Evolutionary conservation across 2,797 vertebrate genomes (phyloP), one percentile per base, ranked within the genome.

Genomic region (Eutrigla gurnardus): DNA sequence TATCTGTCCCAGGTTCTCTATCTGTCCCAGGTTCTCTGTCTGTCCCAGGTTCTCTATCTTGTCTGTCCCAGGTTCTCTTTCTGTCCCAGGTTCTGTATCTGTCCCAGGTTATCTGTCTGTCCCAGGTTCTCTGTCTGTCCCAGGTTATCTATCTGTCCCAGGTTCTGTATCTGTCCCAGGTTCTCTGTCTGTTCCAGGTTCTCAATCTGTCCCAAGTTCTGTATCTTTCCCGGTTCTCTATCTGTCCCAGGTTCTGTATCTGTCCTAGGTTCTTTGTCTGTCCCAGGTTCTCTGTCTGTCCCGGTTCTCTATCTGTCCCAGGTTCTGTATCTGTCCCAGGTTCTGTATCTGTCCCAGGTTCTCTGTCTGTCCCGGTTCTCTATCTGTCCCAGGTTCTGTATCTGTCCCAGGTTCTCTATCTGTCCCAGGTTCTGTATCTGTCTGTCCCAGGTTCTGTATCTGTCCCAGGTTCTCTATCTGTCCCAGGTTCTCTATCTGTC

Each of bases 41-140:
- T 11, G 15, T 55, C 67, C 71, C 40, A n/a, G 14, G 45, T 68
- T 77, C 73, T 77, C 78, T 80, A 52, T 77, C 65, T 73, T n/a
- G n/a, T n/a, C n/a, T n/a, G 40, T 58, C 36, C 46, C 42, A 42
- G 25, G 25, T 25, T 25, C 25, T 25, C 25, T 64, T 61, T 47
- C 45, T 11, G 15, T 55, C 67, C 71, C 43, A 25, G 14, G 45
- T 68, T 77, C 73, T 77, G 76, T n/a, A n/a, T n/a, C n/a, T 80
- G 54, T 77, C 65, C 46, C 42, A 42, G 25, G 25, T 25, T 25
- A 1, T 25, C 25, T 64, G 64, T 47, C 45, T 11, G 15, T 55
- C 67, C 71, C 43, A 25, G 14, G 45, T 68, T 77, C 73, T 77
- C 78, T 80, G 50, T 77, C 65, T 73, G 40, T 58, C 36, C 46